Percentiles rank a stretch among this genome's conserved stretches.
phyloP scores from a whole-genome alignment of 2,888 invertebrate species.

The Girardia tigrina region DNA sequence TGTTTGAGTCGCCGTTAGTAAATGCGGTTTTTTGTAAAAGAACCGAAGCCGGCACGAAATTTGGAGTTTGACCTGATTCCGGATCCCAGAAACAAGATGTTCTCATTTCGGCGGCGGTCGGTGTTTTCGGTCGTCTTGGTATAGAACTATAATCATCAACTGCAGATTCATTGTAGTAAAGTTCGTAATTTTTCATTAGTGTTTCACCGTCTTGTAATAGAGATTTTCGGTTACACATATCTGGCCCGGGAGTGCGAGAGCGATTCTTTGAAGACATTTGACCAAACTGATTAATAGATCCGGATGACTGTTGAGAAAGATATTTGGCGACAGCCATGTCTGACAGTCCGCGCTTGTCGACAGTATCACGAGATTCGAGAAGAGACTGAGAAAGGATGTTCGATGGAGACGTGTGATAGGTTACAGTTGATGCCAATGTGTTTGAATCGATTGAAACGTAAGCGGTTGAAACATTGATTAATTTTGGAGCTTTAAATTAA shows the following conservation, averaged over 20 bases:
- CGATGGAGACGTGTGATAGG: neutral
- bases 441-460: neutral
- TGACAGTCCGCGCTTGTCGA: neutral
- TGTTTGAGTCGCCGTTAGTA: neutral
- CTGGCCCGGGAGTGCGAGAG: slow-evolving; percentile 50
- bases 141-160: slow-evolving; percentile 37
- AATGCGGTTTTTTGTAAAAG: neutral
- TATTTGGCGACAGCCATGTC: slow-evolving; percentile 13
- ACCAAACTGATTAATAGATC: neutral
- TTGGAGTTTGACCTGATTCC: slow-evolving; percentile 38
- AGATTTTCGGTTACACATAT: slow-evolving; percentile 38
- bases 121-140: slow-evolving; percentile 43
- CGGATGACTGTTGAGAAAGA: neutral
- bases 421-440: neutral
- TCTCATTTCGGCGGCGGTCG: slow-evolving; percentile 45
- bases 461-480: neutral
- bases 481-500: neutral
- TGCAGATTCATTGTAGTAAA: slow-evolving; percentile 6
- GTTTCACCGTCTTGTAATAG: neutral
- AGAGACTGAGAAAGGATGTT: neutral
- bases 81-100: slow-evolving; percentile 38
- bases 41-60: slow-evolving; percentile 40
- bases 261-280: slow-evolving; percentile 39
- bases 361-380: neutral
- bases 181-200: neutral